Conservation (phyloP, 2,888 invertebrate genomes). For the Drosophila fulvimacula region DNA sequence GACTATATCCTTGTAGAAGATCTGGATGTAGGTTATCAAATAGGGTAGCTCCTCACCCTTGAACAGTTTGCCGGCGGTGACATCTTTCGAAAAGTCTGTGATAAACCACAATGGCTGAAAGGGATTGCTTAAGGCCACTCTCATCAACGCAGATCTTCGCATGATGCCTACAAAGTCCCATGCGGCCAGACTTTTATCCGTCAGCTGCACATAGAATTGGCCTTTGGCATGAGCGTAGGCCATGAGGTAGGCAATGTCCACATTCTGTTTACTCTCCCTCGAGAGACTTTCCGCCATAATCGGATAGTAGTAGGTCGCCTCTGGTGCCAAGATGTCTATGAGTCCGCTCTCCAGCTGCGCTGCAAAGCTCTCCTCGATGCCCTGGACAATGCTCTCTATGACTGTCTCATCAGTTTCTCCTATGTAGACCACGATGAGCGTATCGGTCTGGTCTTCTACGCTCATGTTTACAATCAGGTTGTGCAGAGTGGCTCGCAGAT, state of each 20-base stretch:
- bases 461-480: background rate
- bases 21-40: background rate
- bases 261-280: background rate
- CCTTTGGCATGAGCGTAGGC: slow-evolving; percentile 1
- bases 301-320: background rate
- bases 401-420: background rate
- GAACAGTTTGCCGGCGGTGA: background rate
- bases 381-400: background rate
- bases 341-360: background rate
- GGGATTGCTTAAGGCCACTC: background rate
- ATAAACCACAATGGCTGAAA: background rate
- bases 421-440: background rate
- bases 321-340: background rate
- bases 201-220: background rate
- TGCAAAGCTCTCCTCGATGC: background rate
- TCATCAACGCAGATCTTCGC: background rate
- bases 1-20: background rate
- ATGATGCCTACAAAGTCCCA: background rate
- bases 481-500: background rate
- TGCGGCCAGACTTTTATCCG: background rate
- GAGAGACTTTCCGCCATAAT: background rate
- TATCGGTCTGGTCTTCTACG: background rate
- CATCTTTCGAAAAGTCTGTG: background rate
- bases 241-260: background rate
- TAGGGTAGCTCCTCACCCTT: background rate